Percentiles rank a stretch among this genome's conserved stretches.
phyloP scores from a whole-genome alignment of 2,113 vertebrate species.

The Brienomyrus brachyistius region DNA sequence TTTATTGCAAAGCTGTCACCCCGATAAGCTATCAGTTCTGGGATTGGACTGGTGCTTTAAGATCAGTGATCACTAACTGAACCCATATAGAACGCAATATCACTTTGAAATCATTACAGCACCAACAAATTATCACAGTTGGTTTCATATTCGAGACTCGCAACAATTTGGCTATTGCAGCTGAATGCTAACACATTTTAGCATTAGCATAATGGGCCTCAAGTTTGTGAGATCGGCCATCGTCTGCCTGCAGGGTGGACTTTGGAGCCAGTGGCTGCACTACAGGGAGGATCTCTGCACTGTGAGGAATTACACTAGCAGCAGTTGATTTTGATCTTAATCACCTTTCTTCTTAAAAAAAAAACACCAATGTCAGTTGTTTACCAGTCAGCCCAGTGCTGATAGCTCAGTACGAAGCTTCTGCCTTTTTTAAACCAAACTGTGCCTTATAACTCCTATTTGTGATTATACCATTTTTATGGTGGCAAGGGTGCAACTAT shows the following conservation, averaged over 20 bases:
- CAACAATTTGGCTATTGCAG: neutral
- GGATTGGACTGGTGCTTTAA: neutral
- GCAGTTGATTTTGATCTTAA: slow-evolving; percentile 57
- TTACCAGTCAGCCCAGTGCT: slow-evolving; percentile 47
- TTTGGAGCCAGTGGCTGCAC: neutral
- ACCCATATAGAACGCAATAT: neutral
- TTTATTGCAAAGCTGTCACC: slow-evolving; percentile 17
- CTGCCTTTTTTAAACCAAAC: slow-evolving; percentile 66
- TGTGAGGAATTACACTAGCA: slow-evolving; percentile 48
- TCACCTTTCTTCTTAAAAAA: slow-evolving; percentile 38
- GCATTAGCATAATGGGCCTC: neutral
- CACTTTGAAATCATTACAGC: neutral
- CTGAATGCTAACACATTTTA: neutral
- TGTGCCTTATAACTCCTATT: slow-evolving; percentile 64
- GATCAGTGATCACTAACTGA: neutral
- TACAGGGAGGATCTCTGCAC: slow-evolving; percentile 2
- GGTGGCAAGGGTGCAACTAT: slow-evolving; percentile 59
- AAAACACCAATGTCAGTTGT: slow-evolving; percentile 26
- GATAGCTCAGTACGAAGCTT: slow-evolving; percentile 46
- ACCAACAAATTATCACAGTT: neutral
- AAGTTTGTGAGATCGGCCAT: neutral
- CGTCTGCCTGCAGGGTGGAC: neutral
- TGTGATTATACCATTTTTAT: slow-evolving; percentile 53
- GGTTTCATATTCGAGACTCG: neutral
- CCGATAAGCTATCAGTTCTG: slow-evolving; percentile 12